These are phyloP conservation scores for Ptilodon capucinus DNA, from an alignment of 2,888 invertebrate species.

Conservation along the genomic window DNA sequence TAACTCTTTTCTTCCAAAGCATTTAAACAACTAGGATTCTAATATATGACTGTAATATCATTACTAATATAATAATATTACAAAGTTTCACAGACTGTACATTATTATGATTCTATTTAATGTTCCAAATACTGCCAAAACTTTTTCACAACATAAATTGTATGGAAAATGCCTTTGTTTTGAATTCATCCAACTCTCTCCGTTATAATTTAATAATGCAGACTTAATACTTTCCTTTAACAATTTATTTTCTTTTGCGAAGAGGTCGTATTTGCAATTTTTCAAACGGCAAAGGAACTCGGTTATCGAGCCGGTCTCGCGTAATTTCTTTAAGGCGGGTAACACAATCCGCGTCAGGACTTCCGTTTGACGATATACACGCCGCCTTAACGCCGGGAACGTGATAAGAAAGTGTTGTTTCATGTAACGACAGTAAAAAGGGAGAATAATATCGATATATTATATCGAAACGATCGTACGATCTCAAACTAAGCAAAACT, in stretches of 20 bases:
- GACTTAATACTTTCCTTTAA: constrained; percentile 14
- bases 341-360: neutral
- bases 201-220: neutral
- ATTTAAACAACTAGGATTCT: too few relatives aligned
- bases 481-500: too few relatives aligned
- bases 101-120: too few relatives aligned
- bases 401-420: neutral
- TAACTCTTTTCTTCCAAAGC: too few relatives aligned
- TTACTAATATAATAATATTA: too few relatives aligned
- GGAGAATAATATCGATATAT: too few relatives aligned
- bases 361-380: neutral
- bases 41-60: too few relatives aligned
- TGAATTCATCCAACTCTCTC: neutral
- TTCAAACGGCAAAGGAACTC: constrained; percentile 10
- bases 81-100: too few relatives aligned
- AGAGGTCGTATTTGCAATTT: constrained; percentile 14
- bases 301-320: constrained; percentile 9
- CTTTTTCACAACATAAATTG: too few relatives aligned
- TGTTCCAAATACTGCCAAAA: too few relatives aligned
- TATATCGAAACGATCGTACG: too few relatives aligned
- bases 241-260: constrained; percentile 11
- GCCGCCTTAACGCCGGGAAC: neutral
- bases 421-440: neutral
- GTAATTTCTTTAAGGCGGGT: neutral
- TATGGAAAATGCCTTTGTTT: too few relatives aligned